A percentile compares a stretch with the other conserved stretches of the same genome.
These are phyloP conservation scores for Volucella bombylans DNA, from an alignment of 2,888 invertebrate species.

Conservation along the genomic window DNA sequence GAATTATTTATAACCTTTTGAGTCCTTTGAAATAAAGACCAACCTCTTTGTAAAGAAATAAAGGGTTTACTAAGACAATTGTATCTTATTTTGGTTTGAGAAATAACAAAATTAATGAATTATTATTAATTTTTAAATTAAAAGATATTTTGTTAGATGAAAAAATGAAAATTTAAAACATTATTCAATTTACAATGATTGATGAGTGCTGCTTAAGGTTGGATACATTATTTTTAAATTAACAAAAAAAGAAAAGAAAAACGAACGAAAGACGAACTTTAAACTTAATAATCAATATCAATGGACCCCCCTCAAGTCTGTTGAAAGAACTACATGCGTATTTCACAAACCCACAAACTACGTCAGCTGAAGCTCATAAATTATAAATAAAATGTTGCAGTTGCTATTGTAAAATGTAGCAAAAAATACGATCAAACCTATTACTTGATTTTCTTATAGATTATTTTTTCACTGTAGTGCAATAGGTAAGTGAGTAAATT, in stretches of 20 bases:
- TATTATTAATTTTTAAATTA: no score
- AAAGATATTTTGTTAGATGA: no score
- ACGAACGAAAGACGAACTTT: background rate
- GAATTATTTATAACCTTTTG: no score
- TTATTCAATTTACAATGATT: background rate
- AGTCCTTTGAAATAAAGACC: no score
- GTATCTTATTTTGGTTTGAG: no score
- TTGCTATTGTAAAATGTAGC: background rate
- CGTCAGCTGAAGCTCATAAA: background rate
- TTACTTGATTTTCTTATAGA: constrained; percentile 35
- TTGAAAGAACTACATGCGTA: background rate
- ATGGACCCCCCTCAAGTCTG: background rate
- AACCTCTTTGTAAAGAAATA: no score
- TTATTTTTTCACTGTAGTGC: background rate
- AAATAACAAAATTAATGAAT: no score
- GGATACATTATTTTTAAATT: background rate
- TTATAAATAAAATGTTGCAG: background rate
- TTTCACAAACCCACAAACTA: background rate
- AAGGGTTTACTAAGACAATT: no score
- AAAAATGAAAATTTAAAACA: no score
- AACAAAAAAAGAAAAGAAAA: background rate
- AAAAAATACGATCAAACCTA: background rate
- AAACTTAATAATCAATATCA: background rate
- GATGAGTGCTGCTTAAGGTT: background rate
- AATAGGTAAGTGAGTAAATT: constrained; percentile 2